Evolutionary conservation across 2,888 invertebrate genomes (phyloP).

Genomic region (Ornithoptera priamus): DNA sequence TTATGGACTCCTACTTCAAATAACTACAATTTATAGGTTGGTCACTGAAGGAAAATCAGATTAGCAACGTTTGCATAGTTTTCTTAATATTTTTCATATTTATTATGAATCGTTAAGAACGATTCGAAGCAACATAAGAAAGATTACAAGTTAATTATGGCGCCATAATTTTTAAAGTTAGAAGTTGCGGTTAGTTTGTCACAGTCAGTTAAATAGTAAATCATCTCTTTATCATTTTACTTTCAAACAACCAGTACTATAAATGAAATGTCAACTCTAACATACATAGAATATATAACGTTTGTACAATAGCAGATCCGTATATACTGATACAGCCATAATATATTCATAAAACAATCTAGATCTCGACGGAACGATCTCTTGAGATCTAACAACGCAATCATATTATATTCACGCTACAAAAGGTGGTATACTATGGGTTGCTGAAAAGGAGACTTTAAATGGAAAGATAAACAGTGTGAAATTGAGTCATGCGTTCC

Average conservation of each 20-base stretch:
- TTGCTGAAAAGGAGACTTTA: slow-evolving; percentile 17
- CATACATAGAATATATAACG: not conserved
- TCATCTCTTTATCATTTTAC: not conserved
- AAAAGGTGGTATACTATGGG: not conserved
- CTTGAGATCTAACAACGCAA: slow-evolving; percentile 1
- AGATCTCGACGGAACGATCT: slow-evolving; percentile 2
- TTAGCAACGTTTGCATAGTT: slow-evolving; percentile 3
- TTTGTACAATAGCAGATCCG: not conserved
- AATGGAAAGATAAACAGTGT: not conserved
- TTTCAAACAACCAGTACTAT: not conserved
- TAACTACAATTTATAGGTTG: not conserved
- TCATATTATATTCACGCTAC: slow-evolving; percentile 4
- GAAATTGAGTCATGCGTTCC: slow-evolving; percentile 11
- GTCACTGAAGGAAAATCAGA: slow-evolving; percentile 16
- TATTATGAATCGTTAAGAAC: not conserved
- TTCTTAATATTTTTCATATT: slow-evolving; percentile 16
- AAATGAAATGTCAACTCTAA: not conserved
- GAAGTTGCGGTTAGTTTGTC: no score
- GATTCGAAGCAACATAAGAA: not conserved
- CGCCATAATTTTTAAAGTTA: not conserved
- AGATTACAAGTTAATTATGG: not conserved
- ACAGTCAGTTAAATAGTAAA: not conserved
- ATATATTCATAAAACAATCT: slow-evolving; percentile 5
- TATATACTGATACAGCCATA: not conserved
- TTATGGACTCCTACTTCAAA: slow-evolving; percentile 13